Evolutionary conservation across 1,140 invertebrate genomes (phyloP), one percentile per base, ranked within the genome.

Genomic region (Bombus picipes): DNA sequence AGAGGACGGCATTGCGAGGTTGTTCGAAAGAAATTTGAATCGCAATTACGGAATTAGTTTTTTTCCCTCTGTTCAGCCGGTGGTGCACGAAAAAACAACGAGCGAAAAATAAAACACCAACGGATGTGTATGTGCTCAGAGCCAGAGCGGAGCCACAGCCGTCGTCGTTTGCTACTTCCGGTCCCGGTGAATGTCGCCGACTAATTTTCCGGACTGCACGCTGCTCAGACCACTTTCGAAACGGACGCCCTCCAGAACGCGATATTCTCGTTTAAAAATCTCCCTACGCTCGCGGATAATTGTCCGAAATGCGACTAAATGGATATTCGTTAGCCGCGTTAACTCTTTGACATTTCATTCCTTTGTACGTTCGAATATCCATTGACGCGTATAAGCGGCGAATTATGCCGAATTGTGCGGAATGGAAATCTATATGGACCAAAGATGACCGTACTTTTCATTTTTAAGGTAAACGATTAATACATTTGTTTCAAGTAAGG

Each of bases 41-140:
- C 68, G 88, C 88, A 88, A 87, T 89, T 89, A 89, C 74, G 75
- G 62, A 88, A 89, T 89, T 89, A 88, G 70, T 87, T 88, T 79
- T 85, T 12, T 37, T 39, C 18, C 18, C 2, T 25, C 37, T 53
- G 62, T 79, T 34, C 59, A 43, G 22, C 22, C 70, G 28, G 25
- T 57, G 53, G 53, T 22, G 81, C 32, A 57, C 47, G 39, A 41
- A 43, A 39, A 39, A 10, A 37, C 18, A 39, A 39, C 34, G 28
- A 32, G 1, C 2, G 43, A 43, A 74, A 86, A 85, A 87, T 81
- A 88, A 72, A 68, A 47, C 34, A 15, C 34, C 43, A 28, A 43
- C 66, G 70, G 53, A 85, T 43, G 77, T 85, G 66, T 71, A 66
- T 68, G 78, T 73, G 78, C 53, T 39, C 57, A 3, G 41, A 28